A percentile compares a stretch with the other conserved stretches of the same genome.
Evolutionary conservation across 2,888 invertebrate species (phyloP).

Genomic region (Tuberolachnus salignus): DNA sequence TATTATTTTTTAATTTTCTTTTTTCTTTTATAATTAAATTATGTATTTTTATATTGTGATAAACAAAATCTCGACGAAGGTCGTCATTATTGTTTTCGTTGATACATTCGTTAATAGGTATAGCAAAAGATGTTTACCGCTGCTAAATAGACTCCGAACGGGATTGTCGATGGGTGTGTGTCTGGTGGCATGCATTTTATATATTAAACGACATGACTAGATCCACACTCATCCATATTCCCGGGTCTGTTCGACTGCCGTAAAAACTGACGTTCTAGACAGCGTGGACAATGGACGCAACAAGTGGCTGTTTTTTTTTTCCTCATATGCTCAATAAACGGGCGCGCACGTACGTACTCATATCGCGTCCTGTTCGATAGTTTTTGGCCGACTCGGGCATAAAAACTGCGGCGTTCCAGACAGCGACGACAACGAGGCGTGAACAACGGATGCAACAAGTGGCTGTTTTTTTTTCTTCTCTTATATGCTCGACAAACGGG

Average conservation of each 20-base stretch:
- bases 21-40: too few relatives aligned
- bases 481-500: neutral
- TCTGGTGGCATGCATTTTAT: conserved; percentile 58
- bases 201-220: conserved; percentile 58
- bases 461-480: too few relatives aligned
- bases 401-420: too few relatives aligned
- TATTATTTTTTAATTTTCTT: too few relatives aligned
- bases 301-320: too few relatives aligned
- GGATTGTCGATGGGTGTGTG: conserved; percentile 59
- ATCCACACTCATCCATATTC: conserved; percentile 59
- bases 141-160: conserved; percentile 11
- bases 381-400: neutral
- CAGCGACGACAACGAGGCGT: too few relatives aligned
- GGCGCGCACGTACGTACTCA: neutral
- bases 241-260: conserved; percentile 40
- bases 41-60: too few relatives aligned
- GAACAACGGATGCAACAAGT: conserved; percentile 27
- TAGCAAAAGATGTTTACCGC: neutral
- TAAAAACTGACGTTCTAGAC: neutral
- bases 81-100: neutral
- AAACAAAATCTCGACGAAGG: too few relatives aligned
- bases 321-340: neutral
- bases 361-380: neutral
- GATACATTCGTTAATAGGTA: too few relatives aligned
- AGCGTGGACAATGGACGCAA: neutral